Conservation (phyloP, 2,797 vertebrate genomes). For the Xenentodon cancila region DNA sequence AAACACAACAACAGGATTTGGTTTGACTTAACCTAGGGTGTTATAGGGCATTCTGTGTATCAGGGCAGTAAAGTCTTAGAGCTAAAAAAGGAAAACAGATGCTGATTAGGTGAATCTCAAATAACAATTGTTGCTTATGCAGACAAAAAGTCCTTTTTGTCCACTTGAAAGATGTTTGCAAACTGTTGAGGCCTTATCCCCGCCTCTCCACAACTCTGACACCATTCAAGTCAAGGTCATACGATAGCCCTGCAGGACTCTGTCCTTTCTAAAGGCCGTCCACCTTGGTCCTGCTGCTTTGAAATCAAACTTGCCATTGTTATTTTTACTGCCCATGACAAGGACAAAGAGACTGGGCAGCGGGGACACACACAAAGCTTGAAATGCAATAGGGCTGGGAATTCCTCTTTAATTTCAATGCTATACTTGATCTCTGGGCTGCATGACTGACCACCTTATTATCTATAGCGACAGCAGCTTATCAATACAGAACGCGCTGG, state of each 20-base stretch:
- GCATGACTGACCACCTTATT: slow-evolving; percentile 93
- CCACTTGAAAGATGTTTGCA: slow-evolving; percentile 63
- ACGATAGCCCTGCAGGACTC: slow-evolving; percentile 74
- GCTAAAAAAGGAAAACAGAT: slow-evolving; percentile 24
- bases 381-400: slow-evolving; percentile 92
- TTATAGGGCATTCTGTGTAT: not conserved
- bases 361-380: slow-evolving; percentile 67
- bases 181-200: slow-evolving; percentile 62
- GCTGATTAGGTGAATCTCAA: slow-evolving; percentile 39
- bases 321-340: slow-evolving; percentile 81
- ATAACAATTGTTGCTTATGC: slow-evolving; percentile 41
- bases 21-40: not conserved
- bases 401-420: slow-evolving; percentile 88
- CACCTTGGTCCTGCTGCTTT: slow-evolving; percentile 77
- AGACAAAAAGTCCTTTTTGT: slow-evolving; percentile 68
- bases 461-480: slow-evolving; percentile 86
- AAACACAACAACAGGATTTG: not conserved
- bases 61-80: slow-evolving; percentile 12
- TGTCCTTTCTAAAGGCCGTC: slow-evolving; percentile 59
- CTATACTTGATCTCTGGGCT: slow-evolving; percentile 91
- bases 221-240: slow-evolving; percentile 79
- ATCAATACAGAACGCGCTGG: slow-evolving; percentile 77
- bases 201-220: slow-evolving; percentile 61
- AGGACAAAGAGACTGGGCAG: slow-evolving; percentile 74
- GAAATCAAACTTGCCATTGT: slow-evolving; percentile 83